A percentile compares a stretch with the other conserved stretches of the same genome.
Conservation (phyloP, 1,140 invertebrate species). For the Araneus ventricosus region DNA sequence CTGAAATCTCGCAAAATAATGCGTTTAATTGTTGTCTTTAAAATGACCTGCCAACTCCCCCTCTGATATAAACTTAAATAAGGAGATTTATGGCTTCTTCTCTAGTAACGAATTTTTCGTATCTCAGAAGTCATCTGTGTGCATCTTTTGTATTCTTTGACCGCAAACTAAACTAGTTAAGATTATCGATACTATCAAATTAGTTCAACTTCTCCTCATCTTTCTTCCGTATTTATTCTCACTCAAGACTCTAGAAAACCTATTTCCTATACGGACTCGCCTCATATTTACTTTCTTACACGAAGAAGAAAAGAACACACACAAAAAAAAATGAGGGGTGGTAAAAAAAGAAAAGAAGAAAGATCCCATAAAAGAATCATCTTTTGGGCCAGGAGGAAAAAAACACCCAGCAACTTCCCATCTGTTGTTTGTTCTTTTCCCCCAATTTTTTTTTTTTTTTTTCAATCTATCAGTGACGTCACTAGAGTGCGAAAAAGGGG, state of each 20-base stretch:
- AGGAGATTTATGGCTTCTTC: background rate
- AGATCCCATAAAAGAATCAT: slow-evolving; percentile 35
- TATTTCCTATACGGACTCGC: slow-evolving; percentile 6
- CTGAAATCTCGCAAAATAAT: too few species aligned
- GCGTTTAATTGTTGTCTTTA: too few species aligned
- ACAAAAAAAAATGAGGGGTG: background rate
- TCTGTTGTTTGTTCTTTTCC: slow-evolving; percentile 66
- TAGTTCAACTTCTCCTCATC: background rate
- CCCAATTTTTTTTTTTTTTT: background rate
- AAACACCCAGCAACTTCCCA: slow-evolving; percentile 36
- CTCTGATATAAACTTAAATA: too few species aligned
- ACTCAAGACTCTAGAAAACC: background rate
- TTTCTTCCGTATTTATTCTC: background rate
- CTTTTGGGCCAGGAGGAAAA: background rate
- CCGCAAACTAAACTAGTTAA: background rate
- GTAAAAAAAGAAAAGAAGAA: background rate
- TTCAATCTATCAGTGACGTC: slow-evolving; percentile 54
- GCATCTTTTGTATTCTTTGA: background rate
- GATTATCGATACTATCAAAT: background rate
- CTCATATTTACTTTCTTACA: slow-evolving; percentile 22
- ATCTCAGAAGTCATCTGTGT: background rate
- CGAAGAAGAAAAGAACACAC: background rate
- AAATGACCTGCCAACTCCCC: too few species aligned
- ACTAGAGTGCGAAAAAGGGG: slow-evolving; percentile 69
- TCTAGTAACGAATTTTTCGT: background rate